A percentile compares a stretch with the other conserved stretches of the same genome.
Conservation (phyloP, 2,113 vertebrate species). For the Petaurus breviceps region DNA sequence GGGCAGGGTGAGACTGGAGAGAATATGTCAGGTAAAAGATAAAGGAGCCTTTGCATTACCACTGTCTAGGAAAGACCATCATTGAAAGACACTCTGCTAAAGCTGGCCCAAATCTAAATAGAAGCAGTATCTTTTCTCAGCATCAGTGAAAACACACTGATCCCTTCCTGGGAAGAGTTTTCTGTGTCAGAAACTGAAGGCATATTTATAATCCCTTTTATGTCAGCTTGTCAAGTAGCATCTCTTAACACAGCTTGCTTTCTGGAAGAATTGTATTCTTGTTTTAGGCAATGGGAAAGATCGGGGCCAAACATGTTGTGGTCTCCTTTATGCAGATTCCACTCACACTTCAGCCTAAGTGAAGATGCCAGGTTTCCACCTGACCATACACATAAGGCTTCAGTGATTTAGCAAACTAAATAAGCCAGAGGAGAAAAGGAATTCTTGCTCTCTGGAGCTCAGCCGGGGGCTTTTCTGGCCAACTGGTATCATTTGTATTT, state of each 20-base stretch:
- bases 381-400: neutral
- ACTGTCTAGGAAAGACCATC: neutral
- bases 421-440: slow-evolving; percentile 32
- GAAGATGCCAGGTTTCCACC: slow-evolving; percentile 16
- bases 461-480: slow-evolving; percentile 34
- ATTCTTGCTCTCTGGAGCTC: slow-evolving; percentile 27
- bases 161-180: slow-evolving; percentile 63
- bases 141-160: slow-evolving; percentile 53
- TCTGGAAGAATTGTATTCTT: slow-evolving; percentile 38
- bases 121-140: slow-evolving; percentile 52
- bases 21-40: neutral
- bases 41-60: neutral
- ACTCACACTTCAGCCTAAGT: slow-evolving; percentile 11
- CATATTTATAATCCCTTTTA: slow-evolving; percentile 73
- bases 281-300: slow-evolving; percentile 17
- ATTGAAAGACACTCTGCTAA: slow-evolving; percentile 37
- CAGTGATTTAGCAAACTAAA: slow-evolving; percentile 7
- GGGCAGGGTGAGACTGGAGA: neutral
- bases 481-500: slow-evolving; percentile 16
- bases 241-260: slow-evolving; percentile 67
- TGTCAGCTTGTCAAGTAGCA: slow-evolving; percentile 69
- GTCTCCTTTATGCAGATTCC: slow-evolving; percentile 1
- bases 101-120: slow-evolving; percentile 38
- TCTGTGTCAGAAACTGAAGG: slow-evolving; percentile 58
- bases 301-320: slow-evolving; percentile 50